Evolutionary conservation across 2,888 invertebrate species (phyloP), one percentile per base, ranked within the genome.

Genomic region (Maniola hyperantus): DNA sequence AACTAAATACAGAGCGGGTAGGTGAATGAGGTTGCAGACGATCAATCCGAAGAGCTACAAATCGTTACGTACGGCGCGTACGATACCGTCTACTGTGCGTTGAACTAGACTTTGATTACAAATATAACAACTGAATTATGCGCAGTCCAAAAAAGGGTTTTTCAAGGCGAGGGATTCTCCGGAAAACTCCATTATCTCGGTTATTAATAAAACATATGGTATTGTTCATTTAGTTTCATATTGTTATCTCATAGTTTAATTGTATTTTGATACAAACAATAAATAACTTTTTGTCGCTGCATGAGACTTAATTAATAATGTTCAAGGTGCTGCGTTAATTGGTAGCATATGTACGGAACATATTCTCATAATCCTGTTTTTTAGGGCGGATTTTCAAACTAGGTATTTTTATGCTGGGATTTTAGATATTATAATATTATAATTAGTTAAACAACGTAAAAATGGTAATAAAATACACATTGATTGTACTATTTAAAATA

Each of bases 121-220:
- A 39, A 55, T 15, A 46, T 46, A 59, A 48, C 26, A 48, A 18
- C 34, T 10, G n/a, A 48, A 60, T 48, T 60, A 60, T 18, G 6
- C 48, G 18, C 48, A 18, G 10, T 36, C 60, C 48, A 33, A 60
- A 60, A 60, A 48, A 60, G 46, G 48, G 60, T 33, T 36, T 1
- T 39, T 46, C 48, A 60, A 60, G 60, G 60, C 60, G 48, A 60
- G 60, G 60, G 60, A 48, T 15, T 15, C 60, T 50, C 60, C 48
- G 60, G 60, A 60, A 55, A 60, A 60, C 48, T 34, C 6, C 34
- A 6, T 48, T 18, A 60, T 60, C 48, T 50, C 10, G 18, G 55
- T 55, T 60, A 60, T 60, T 48, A 60, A 60, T 36, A 60, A 44
- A 46, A 36, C 48, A 60, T 59, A 26, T 18, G 55, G 15, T 34